phyloP scores from a whole-genome alignment of 2,888 invertebrate species.

The Sisyra terminalis region DNA sequence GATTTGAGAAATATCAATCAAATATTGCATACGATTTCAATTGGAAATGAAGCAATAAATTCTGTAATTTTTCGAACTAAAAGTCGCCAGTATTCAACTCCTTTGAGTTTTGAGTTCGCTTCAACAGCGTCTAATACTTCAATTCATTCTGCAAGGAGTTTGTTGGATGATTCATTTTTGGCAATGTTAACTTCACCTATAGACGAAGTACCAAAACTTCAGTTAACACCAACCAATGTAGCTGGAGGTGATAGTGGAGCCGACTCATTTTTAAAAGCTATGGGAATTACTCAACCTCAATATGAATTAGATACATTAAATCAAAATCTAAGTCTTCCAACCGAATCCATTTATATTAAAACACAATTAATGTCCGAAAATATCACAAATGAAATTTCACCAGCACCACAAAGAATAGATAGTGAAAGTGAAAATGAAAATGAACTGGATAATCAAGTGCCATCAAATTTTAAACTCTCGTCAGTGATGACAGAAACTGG shows the following conservation, averaged over 20 bases:
- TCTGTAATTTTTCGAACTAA: slow-evolving; percentile 11
- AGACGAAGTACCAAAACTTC: background rate
- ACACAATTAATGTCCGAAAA: no score
- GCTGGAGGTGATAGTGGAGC: background rate
- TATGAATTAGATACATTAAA: background rate
- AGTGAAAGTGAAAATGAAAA: no score
- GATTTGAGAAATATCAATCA: slow-evolving; percentile 34
- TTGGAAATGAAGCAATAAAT: slow-evolving; percentile 29
- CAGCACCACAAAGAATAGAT: no score
- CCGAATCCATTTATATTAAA: no score
- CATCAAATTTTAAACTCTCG: no score
- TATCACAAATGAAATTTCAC: no score
- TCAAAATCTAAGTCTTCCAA: no score
- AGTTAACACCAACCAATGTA: background rate
- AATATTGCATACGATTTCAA: slow-evolving; percentile 30
- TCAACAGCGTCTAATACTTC: background rate
- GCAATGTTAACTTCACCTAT: background rate
- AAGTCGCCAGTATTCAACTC: background rate
- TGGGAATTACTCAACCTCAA: slow-evolving; percentile 2
- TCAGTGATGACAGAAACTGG: no score
- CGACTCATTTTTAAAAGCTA: slow-evolving; percentile 5
- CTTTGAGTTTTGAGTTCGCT: background rate
- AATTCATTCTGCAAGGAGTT: background rate
- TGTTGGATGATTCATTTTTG: slow-evolving; percentile 3
- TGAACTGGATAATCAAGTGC: no score